Evolutionary conservation across 2,888 invertebrate genomes (phyloP).

Genomic region (Eulithis prunata): DNA sequence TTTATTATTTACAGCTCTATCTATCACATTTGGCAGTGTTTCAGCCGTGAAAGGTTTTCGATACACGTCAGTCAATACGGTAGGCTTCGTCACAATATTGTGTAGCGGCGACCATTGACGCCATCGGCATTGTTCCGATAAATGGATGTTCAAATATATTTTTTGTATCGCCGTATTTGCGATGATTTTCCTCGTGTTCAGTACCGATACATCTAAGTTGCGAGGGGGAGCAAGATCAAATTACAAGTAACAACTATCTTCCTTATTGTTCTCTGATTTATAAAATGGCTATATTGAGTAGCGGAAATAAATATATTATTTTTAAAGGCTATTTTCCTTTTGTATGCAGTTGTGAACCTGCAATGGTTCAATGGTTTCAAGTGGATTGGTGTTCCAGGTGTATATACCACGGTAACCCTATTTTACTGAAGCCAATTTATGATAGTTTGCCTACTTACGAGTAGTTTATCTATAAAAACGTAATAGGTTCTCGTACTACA

Average conservation of each 20-base stretch:
- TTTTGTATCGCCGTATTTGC: conserved; percentile 12
- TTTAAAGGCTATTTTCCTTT: too few species aligned
- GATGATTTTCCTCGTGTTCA: conserved; percentile 13
- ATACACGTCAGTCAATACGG: conserved; percentile 25
- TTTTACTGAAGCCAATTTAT: too few species aligned
- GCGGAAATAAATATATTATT: too few species aligned
- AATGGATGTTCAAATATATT: conserved; percentile 23
- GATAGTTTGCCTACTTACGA: too few species aligned
- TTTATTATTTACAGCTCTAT: conserved; percentile 21
- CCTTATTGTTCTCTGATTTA: conserved; percentile 5
- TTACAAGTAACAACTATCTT: conserved; percentile 3
- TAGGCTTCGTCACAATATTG: conserved; percentile 16
- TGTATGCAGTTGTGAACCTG: too few species aligned
- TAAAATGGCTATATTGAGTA: neutral
- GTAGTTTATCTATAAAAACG: too few species aligned
- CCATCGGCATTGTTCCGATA: conserved; percentile 20
- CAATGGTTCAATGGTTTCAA: too few species aligned
- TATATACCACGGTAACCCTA: too few species aligned
- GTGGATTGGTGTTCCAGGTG: too few species aligned
- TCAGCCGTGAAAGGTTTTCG: conserved; percentile 26
- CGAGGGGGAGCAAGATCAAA: conserved; percentile 5
- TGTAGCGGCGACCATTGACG: conserved; percentile 17
- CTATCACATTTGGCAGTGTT: conserved; percentile 21
- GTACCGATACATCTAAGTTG: conserved; percentile 11
- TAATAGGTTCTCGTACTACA: too few species aligned